These are phyloP conservation scores for Imbricaverruca yamaguchii DNA, from an alignment of 2,888 invertebrate species.

Conservation along the genomic window DNA sequence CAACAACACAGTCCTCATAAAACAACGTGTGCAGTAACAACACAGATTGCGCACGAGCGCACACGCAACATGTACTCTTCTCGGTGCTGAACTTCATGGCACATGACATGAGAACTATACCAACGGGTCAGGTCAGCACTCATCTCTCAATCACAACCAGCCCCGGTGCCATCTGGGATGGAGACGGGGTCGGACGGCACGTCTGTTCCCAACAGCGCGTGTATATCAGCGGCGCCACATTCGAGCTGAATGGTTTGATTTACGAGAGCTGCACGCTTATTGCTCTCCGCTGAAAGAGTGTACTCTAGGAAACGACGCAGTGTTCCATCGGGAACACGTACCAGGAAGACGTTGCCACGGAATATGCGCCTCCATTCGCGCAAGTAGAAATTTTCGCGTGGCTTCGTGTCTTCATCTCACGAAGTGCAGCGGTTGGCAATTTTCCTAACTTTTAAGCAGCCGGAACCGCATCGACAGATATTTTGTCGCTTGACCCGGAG, in stretches of 20 bases:
- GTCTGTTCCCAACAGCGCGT: neutral
- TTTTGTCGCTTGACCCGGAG: too few species aligned
- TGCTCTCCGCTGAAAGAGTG: neutral
- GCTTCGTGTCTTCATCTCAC: too few species aligned
- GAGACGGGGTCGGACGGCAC: neutral
- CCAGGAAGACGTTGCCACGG: too few species aligned
- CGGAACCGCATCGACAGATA: too few species aligned
- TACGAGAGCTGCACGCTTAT: neutral
- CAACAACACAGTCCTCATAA: neutral
- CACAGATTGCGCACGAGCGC: neutral
- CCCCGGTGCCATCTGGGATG: neutral
- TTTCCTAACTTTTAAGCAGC: too few species aligned
- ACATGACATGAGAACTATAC: neutral
- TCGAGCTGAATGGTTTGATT: neutral
- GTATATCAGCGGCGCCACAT: neutral
- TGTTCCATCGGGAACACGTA: neutral
- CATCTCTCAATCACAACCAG: neutral
- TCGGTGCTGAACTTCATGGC: neutral
- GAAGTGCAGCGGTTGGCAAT: too few species aligned
- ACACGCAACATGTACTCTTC: neutral
- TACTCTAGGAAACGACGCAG: neutral
- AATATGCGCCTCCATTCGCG: too few species aligned
- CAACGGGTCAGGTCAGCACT: neutral
- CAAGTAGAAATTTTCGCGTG: too few species aligned
- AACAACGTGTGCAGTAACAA: conserved; percentile 15